phyloP scores from a whole-genome alignment of 2,888 invertebrate species.

The Scelioninae gen. 2 region DNA sequence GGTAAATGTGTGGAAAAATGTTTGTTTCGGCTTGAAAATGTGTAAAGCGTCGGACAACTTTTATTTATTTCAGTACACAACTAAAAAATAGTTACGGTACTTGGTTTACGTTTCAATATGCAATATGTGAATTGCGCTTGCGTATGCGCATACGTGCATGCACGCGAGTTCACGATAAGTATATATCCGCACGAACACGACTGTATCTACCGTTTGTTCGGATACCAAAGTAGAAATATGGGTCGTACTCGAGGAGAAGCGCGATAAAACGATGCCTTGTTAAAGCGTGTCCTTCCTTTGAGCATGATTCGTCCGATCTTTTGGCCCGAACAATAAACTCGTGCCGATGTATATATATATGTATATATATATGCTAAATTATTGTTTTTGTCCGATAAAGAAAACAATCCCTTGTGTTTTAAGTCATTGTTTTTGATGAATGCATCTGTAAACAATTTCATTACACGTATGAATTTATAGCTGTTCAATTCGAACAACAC shows the following conservation, averaged over 20 bases:
- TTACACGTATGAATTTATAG: constrained; percentile 16
- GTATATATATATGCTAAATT: constrained; percentile 24
- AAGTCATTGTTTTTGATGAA: constrained; percentile 24
- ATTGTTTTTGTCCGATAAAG: constrained; percentile 27
- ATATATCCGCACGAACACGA: constrained; percentile 53
- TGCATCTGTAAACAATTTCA: constrained; percentile 1
- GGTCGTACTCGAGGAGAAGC: constrained; percentile 56
- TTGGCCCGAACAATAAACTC: constrained; percentile 43
- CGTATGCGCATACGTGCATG: constrained; percentile 58
- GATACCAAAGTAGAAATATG: constrained; percentile 60
- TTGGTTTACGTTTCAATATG: constrained; percentile 56
- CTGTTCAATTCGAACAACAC: neutral
- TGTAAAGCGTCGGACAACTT: constrained; percentile 17
- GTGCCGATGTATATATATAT: constrained; percentile 8
- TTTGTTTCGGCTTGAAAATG: constrained; percentile 11
- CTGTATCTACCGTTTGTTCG: constrained; percentile 59
- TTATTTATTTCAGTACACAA: constrained; percentile 45
- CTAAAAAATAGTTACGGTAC: constrained; percentile 60
- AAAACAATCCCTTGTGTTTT: constrained; percentile 15
- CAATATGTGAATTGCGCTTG: constrained; percentile 51
- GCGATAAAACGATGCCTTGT: constrained; percentile 56
- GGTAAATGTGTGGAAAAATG: neutral
- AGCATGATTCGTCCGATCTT: constrained; percentile 43
- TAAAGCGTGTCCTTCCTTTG: constrained; percentile 47
- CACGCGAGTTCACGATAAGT: constrained; percentile 58